Evolutionary conservation across 2,888 invertebrate genomes (phyloP).

Genomic region (Cylloceria caligata): DNA sequence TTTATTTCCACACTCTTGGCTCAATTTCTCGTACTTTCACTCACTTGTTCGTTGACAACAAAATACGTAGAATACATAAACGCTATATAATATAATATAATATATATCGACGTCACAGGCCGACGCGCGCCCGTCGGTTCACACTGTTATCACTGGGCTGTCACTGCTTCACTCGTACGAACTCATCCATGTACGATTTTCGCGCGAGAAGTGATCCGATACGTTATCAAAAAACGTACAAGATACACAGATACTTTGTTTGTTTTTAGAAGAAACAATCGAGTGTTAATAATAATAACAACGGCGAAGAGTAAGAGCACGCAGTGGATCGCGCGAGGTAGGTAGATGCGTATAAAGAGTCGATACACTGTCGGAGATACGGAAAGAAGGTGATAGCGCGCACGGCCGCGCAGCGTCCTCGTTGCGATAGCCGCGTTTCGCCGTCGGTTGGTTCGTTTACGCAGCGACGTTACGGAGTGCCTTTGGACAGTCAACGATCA

Average conservation of each 20-base stretch:
- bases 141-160: conserved; percentile 56
- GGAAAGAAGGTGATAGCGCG: conserved; percentile 17
- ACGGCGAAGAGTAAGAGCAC: not conserved
- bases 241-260: not conserved
- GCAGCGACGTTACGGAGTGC: conserved; percentile 22
- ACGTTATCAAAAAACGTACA: not conserved
- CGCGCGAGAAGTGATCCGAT: not conserved
- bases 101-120: conserved; percentile 45
- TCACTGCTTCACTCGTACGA: conserved; percentile 36
- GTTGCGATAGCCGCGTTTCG: conserved; percentile 59
- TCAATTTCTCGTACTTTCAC: not conserved
- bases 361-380: not conserved
- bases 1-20: not conserved
- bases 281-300: not conserved
- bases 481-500: not conserved
- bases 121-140: conserved; percentile 43
- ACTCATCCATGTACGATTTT: not conserved
- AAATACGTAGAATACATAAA: not conserved
- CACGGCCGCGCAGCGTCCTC: conserved; percentile 33
- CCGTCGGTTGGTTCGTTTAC: conserved; percentile 59
- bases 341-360: conserved; percentile 10
- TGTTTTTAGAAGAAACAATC: not conserved
- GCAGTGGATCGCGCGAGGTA: conserved; percentile 7
- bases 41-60: conserved; percentile 27
- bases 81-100: not conserved